Conservation (phyloP, 2,888 invertebrate species). For the Tetropium fuscum region DNA sequence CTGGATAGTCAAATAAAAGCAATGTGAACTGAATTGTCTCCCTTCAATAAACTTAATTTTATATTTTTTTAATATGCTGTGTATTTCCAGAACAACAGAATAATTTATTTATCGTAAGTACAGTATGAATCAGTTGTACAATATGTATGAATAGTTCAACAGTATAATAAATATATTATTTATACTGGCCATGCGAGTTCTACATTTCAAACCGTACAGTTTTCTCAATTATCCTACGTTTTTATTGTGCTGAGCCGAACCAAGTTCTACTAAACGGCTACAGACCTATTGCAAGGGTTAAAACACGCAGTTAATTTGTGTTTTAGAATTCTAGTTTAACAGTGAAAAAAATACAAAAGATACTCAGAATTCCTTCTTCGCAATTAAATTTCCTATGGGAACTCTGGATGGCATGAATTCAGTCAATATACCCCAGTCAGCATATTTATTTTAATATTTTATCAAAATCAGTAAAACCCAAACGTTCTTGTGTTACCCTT, state of each 20-base stretch:
- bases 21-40: background rate
- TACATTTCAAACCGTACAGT: conserved; percentile 2
- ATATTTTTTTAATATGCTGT: background rate
- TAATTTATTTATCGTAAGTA: no score
- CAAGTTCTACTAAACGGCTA: conserved; percentile 2
- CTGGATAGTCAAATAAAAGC: background rate
- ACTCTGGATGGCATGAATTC: no score
- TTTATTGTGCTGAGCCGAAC: conserved; percentile 1
- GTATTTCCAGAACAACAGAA: background rate
- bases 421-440: no score
- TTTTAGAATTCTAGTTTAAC: background rate
- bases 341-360: background rate
- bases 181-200: background rate
- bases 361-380: no score
- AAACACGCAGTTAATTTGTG: background rate
- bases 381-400: no score
- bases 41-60: background rate
- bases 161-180: background rate
- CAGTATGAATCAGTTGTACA: conserved; percentile 3
- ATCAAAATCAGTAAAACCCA: no score
- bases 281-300: conserved; percentile 5
- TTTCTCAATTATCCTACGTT: background rate
- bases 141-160: background rate
- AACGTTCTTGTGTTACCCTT: no score
- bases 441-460: no score